phyloP scores from a whole-genome alignment of 2,888 invertebrate genomes.

The Leptogaster cylindrica region DNA sequence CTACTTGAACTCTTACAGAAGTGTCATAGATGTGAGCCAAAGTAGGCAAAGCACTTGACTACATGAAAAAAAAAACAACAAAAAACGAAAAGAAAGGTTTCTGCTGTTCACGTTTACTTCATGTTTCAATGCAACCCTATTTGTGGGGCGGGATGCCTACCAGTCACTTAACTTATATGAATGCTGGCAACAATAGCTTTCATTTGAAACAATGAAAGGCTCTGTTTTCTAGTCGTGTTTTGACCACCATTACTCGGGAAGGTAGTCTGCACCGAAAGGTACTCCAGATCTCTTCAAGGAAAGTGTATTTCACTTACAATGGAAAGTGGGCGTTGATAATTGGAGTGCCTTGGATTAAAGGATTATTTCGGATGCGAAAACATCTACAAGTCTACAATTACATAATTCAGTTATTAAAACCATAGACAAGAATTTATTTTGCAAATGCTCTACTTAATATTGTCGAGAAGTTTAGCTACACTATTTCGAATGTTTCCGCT shows the following conservation, averaged over 20 bases:
- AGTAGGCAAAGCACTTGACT: neutral
- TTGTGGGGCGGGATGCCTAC: neutral
- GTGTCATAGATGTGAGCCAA: slow-evolving; percentile 11
- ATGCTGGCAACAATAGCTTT: neutral
- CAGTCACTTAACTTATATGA: neutral
- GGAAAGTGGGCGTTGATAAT: neutral
- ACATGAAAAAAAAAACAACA: neutral
- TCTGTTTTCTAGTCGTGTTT: neutral
- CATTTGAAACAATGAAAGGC: slow-evolving; percentile 2
- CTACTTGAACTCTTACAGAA: slow-evolving; percentile 15
- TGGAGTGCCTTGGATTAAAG: neutral
- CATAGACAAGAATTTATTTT: too few relatives aligned
- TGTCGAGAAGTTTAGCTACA: too few relatives aligned
- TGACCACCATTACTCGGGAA: neutral
- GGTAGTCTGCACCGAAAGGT: neutral
- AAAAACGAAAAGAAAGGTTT: slow-evolving; percentile 1
- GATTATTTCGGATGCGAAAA: too few relatives aligned
- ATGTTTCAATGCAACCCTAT: neutral
- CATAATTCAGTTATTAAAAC: too few relatives aligned
- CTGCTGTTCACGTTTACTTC: neutral
- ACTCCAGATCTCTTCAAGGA: slow-evolving; percentile 3
- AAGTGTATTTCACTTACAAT: neutral
- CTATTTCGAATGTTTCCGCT: too few relatives aligned
- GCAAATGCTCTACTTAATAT: too few relatives aligned
- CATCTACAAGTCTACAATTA: too few relatives aligned